Conservation (phyloP, 2,888 invertebrate genomes). For the Acleris sparsana region DNA sequence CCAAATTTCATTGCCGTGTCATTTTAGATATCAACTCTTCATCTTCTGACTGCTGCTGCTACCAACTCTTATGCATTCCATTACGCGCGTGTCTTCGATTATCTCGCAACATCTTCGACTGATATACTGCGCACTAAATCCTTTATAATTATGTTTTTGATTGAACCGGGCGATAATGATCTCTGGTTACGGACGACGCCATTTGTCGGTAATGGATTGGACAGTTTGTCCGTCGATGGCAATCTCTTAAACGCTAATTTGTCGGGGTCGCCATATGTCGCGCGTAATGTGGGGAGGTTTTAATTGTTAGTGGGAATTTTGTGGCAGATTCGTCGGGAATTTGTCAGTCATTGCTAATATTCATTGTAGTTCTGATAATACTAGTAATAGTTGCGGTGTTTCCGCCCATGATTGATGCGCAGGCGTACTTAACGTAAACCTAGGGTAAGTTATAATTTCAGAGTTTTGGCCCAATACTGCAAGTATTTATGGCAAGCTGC, state of each 20-base stretch:
- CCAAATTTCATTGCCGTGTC: not conserved
- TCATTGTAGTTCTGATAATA: not conserved
- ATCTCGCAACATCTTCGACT: constrained; percentile 32
- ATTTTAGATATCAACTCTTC: not conserved
- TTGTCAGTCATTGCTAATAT: constrained; percentile 3
- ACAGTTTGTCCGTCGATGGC: constrained; percentile 68
- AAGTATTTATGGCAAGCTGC: no score
- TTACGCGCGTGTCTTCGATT: constrained; percentile 4
- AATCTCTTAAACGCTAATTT: constrained; percentile 79
- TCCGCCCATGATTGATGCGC: no score
- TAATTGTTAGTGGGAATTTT: constrained; percentile 41
- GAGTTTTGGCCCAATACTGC: no score
- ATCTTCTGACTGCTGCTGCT: not conserved
- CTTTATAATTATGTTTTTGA: constrained; percentile 74
- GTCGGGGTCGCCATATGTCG: constrained; percentile 76
- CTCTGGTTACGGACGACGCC: constrained; percentile 73
- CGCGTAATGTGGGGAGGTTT: constrained; percentile 44
- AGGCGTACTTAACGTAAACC: no score
- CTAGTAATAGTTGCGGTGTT: not conserved
- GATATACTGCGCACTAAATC: constrained; percentile 54
- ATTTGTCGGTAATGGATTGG: constrained; percentile 78
- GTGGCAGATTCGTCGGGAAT: constrained; percentile 25
- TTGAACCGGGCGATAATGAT: constrained; percentile 75
- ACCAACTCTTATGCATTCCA: constrained; percentile 8
- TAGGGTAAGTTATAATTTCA: no score